Conservation (phyloP, 2,113 vertebrate genomes). For the Tyrannus savana region DNA sequence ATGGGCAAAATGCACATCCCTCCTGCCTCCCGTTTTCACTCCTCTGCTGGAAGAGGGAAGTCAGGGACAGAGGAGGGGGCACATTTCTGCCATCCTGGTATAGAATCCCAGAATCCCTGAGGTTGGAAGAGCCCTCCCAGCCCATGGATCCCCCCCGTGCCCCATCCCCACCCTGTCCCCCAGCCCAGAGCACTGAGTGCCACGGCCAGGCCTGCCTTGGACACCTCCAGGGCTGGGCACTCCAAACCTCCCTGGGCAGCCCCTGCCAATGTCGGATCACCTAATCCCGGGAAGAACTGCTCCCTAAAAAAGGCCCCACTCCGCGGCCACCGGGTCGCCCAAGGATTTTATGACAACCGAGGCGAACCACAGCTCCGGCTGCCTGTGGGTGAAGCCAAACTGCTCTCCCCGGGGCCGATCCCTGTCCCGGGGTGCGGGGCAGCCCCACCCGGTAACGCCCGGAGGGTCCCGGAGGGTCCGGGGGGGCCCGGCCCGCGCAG, state of each 20-base stretch:
- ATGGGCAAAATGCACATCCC: too few relatives aligned
- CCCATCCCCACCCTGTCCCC: accelerated
- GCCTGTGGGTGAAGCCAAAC: accelerated
- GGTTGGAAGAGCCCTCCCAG: too few relatives aligned
- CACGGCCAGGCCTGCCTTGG: background rate
- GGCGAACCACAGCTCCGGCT: background rate
- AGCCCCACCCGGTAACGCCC: too few relatives aligned
- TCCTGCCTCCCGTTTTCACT: too few relatives aligned
- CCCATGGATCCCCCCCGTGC: background rate
- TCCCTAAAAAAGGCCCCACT: background rate
- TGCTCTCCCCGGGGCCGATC: background rate
- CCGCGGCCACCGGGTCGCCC: accelerated
- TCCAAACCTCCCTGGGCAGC: background rate
- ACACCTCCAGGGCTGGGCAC: accelerated
- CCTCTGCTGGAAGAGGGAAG: too few relatives aligned
- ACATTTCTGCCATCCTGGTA: too few relatives aligned
- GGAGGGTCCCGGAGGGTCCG: too few relatives aligned
- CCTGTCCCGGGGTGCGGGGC: too few relatives aligned
- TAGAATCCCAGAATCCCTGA: too few relatives aligned
- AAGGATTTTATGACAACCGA: background rate
- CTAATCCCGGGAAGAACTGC: background rate
- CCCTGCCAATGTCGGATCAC: accelerated
- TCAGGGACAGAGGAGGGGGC: too few relatives aligned
- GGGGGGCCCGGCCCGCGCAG: background rate
- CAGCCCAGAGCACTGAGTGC: background rate